These are phyloP conservation scores for Theonella swinhoei DNA, from an alignment of 37 sponge, comb jelly and placozoan genomes.

Conservation along the genomic window DNA sequence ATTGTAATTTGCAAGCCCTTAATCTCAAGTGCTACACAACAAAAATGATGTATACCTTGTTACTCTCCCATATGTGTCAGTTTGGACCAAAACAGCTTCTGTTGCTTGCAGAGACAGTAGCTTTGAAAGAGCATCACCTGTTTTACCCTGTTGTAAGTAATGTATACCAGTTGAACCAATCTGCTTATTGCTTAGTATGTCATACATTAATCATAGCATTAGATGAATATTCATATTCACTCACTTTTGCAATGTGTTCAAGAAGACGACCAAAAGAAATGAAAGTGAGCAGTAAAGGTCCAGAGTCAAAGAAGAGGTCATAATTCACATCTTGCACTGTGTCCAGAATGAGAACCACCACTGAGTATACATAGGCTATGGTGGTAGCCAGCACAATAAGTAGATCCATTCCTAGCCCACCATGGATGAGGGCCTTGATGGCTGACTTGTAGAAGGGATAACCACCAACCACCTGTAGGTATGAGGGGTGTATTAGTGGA, in stretches of 20 bases:
- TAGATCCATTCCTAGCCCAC: constrained; percentile 89
- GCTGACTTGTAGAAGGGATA: constrained; percentile 85
- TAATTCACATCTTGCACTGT: background rate
- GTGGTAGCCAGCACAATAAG: constrained; percentile 87
- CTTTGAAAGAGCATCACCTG: constrained; percentile 84
- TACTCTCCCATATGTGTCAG: constrained; percentile 11
- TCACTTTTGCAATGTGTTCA: constrained; percentile 81
- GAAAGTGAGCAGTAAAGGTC: constrained; percentile 83
- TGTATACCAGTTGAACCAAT: background rate
- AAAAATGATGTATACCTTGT: background rate
- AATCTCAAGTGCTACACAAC: background rate
- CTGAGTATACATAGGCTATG: constrained; percentile 84
- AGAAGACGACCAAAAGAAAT: constrained; percentile 81
- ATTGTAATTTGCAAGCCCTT: too few species aligned
- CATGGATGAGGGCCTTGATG: constrained; percentile 69
- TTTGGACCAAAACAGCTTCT: constrained; percentile 65
- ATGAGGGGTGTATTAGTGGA: too few species aligned
- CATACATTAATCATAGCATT: too few species aligned
- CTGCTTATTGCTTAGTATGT: background rate
- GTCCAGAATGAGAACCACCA: constrained; percentile 15
- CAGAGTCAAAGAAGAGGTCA: constrained; percentile 82
- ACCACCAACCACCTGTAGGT: constrained; percentile 73
- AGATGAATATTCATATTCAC: too few species aligned
- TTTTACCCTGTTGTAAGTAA: constrained; percentile 37
- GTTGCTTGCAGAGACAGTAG: constrained; percentile 82